phyloP scores from a whole-genome alignment of 2,888 invertebrate genomes.

The Shargacucullia verbasci region DNA sequence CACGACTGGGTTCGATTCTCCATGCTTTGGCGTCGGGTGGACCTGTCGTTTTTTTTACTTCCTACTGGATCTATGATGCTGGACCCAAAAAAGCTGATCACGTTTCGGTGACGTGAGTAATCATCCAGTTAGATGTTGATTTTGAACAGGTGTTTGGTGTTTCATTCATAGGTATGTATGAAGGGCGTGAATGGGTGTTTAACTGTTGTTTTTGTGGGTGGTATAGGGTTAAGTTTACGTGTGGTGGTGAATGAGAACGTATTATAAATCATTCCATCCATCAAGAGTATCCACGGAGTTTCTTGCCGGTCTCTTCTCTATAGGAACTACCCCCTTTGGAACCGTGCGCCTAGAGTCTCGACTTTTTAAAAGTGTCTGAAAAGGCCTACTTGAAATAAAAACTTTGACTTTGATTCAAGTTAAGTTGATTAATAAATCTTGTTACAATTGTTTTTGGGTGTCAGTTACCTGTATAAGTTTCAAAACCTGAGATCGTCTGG shows the following conservation, averaged over 20 bases:
- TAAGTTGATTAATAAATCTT: too few species aligned
- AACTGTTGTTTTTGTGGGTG: not conserved
- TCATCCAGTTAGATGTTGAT: slow-evolving; percentile 73
- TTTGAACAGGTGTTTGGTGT: slow-evolving; percentile 60
- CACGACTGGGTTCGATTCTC: slow-evolving; percentile 70
- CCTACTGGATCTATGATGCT: slow-evolving; percentile 54
- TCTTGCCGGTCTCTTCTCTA: too few species aligned
- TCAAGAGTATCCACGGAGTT: too few species aligned
- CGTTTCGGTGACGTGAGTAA: slow-evolving; percentile 76
- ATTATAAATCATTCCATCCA: too few species aligned
- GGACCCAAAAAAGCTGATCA: slow-evolving; percentile 61
- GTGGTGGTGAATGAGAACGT: not conserved
- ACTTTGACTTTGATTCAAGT: too few species aligned
- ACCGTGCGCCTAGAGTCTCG: too few species aligned
- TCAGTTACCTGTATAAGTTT: too few species aligned
- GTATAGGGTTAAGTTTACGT: not conserved
- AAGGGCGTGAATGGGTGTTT: slow-evolving; percentile 33
- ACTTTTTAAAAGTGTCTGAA: too few species aligned
- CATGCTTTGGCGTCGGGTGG: slow-evolving; percentile 67
- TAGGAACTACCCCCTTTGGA: too few species aligned
- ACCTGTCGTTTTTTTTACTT: slow-evolving; percentile 56
- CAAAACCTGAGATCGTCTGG: too few species aligned
- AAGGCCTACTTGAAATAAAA: too few species aligned
- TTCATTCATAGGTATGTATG: slow-evolving; percentile 47
- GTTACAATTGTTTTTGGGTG: too few species aligned